These are phyloP conservation scores for Oreochromis niloticus DNA, from an alignment of 2,113 vertebrate species.

Conservation along the genomic window DNA sequence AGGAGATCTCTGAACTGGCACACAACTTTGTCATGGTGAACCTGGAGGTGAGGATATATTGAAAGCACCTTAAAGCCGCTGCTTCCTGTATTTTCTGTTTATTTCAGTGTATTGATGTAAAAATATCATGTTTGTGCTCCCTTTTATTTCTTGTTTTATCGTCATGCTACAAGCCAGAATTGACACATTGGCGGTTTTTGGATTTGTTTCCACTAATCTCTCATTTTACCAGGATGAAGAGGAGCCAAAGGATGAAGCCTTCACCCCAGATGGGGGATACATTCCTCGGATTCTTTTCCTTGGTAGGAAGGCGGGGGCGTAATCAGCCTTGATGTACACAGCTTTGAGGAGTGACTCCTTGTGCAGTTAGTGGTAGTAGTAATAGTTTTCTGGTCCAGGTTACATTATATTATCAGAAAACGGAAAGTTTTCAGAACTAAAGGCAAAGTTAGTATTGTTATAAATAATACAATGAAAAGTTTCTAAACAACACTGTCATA, in stretches of 20 bases:
- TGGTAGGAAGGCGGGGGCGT: conserved; percentile 67
- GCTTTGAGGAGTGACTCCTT: background rate
- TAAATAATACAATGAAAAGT: rapidly evolving
- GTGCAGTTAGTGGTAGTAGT: background rate
- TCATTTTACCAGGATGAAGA: conserved; percentile 87
- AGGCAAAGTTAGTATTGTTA: background rate
- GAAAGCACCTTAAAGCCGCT: background rate
- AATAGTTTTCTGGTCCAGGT: background rate
- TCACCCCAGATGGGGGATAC: conserved; percentile 93
- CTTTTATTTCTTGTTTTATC: background rate
- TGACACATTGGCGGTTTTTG: background rate
- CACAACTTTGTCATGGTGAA: conserved; percentile 99
- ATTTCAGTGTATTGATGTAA: background rate
- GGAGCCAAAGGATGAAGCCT: conserved; percentile 90
- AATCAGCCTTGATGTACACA: background rate
- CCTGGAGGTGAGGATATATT: conserved; percentile 81
- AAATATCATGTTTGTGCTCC: background rate
- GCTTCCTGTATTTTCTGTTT: background rate
- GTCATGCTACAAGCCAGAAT: background rate
- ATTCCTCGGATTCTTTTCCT: conserved; percentile 97
- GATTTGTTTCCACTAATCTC: background rate
- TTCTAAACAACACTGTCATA: background rate
- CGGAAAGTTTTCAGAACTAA: background rate
- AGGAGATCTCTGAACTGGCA: conserved; percentile 94
- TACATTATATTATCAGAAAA: background rate